Base-by-base conservation (phyloP, 2,797 vertebrate species). In the Carcharodon carcharias region DNA sequence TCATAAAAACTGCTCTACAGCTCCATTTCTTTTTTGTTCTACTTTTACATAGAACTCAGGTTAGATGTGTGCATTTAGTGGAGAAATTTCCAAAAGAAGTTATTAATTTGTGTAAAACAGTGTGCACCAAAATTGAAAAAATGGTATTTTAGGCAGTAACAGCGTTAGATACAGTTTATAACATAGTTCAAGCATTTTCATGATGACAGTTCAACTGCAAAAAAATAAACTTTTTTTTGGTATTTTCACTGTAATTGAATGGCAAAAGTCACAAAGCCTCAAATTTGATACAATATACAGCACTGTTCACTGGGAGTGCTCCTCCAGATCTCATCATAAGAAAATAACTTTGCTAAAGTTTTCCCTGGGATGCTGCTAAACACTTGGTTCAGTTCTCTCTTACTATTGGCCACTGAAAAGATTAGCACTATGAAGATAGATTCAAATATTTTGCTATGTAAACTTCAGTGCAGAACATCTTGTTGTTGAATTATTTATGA, bases 211-310 rank as follows among this genome's bases (percentile, higher is more conserved):
- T 95, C 40, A 71, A 71, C 67, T 54, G n/a, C 63, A 95, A 35
- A 92, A 61, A 92, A 95, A 77, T 18, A 40, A 16, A 21, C 35
- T 61, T 3, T n/a, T 95, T 95, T 73, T 77, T 95, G 45, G 50
- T 95, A 95, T 54, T 95, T 95, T 77, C 69, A 77, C 65, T 35
- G 45, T 28, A 71, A 95, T 77, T 95, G 28, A 95, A 95, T 73
- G 65, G 28, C 94, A 95, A 50, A 95, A 56, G 94, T 95, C 50
- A 77, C 45, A 95, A 77, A 95, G 94, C 50, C 56, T n/a, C 50
- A 56, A 56, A 56, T 95, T 77, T 95, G 31, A 14, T 73, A 58
- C 50, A 95, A 95, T 95, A 77, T 95, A 77, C 69, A 73, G 69
- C 69, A 73, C 45, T 54, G 93, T 31, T 28, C 40, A 63, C 50